Evolutionary conservation across 2,113 vertebrate species (phyloP).

Genomic region (Seriola aureovittata): DNA sequence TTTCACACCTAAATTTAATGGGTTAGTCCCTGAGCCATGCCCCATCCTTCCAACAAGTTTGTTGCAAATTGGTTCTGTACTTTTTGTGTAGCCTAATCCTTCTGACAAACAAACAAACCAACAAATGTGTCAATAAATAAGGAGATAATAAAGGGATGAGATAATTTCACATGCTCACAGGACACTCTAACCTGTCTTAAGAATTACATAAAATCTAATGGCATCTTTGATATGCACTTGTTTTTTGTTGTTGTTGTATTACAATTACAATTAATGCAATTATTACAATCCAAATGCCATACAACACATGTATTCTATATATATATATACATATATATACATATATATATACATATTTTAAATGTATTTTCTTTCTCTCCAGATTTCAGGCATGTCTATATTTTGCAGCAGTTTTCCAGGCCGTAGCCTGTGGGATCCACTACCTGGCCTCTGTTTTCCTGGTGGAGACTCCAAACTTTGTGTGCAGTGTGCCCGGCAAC

Average conservation of each 20-base stretch:
- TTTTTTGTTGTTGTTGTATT: not conserved
- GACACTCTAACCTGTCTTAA: not conserved
- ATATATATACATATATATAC: too few relatives aligned
- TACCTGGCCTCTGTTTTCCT: constrained; percentile 95
- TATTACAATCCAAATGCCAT: too few relatives aligned
- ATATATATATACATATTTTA: not conserved
- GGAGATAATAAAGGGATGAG: not conserved
- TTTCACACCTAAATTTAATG: too few relatives aligned
- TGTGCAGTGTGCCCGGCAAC: constrained; percentile 86
- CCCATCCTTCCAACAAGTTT: too few relatives aligned
- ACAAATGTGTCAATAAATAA: too few relatives aligned
- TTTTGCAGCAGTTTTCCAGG: constrained; percentile 92
- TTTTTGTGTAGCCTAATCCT: too few relatives aligned
- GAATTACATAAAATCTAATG: not conserved
- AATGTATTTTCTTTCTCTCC: constrained; percentile 37
- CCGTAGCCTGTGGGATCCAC: constrained; percentile 92
- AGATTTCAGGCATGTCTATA: constrained; percentile 94
- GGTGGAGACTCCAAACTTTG: constrained; percentile 89
- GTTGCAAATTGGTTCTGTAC: too few relatives aligned
- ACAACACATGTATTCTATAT: not conserved
- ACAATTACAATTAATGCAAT: too few relatives aligned
- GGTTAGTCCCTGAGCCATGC: too few relatives aligned
- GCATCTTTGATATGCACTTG: not conserved
- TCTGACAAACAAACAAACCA: too few relatives aligned
- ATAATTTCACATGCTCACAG: not conserved